Evolutionary conservation across 2,113 vertebrate species (phyloP), one percentile per base, ranked within the genome.

Genomic region (Notarius lentiginosus): DNA sequence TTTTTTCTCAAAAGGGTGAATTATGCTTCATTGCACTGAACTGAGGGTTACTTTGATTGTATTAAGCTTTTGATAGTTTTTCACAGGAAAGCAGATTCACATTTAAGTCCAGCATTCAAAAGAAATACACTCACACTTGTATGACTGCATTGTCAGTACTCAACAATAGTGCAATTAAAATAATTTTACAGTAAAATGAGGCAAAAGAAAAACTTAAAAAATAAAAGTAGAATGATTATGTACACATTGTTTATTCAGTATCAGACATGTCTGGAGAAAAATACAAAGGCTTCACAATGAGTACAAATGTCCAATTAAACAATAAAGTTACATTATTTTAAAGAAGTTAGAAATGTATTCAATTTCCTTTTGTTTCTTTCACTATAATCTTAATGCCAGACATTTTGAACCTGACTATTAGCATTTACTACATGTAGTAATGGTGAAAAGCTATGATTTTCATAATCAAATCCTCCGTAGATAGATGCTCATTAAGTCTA

Each of bases 11-110:
- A 82, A 53, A n/a, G n/a, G 27, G 27, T 34, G 75, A 79, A 68
- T 86, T 86, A 41, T 86, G 79, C 41, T 51, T 87, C 34, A 49
- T 30, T 63, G n/a, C 56, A 53, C 24, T 63, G 56, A 58, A 61
- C 55, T 34, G 61, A 47, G 20, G 60, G 49, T 68, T 10, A 27
- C 34, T 68, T 86, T 79, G 63, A 86, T 86, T 41, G 7, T 34
- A n/a, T 79, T 66, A 79, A 55, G 18, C 24, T 86, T 85, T 53
- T 79, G 27, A 76, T 66, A 66, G 60, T 65, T 86, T 79, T 85
- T 79, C 76, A 55, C 58, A 77, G 14, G 66, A 79, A 49, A 66
- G 18, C 56, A 55, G 24, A 41, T 66, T 66, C 47, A 68, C 15
- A 53, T 66, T 79, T 60, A 20, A 22, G 5, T 80, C 41, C 8